These are phyloP conservation scores for Nanorana parkeri DNA, from an alignment of 2,113 vertebrate species.

Conservation along the genomic window DNA sequence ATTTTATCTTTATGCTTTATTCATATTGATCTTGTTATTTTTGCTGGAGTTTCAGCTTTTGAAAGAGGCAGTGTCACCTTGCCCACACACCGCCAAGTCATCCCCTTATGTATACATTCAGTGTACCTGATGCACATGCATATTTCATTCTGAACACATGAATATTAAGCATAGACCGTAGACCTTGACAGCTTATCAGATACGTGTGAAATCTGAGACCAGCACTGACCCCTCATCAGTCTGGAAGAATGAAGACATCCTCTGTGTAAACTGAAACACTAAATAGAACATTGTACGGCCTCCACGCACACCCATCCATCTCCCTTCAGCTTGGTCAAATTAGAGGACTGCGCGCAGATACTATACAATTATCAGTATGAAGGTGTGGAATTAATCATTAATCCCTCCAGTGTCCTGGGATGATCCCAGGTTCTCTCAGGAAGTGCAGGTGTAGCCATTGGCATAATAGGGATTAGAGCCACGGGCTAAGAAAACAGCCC, in stretches of 20 bases:
- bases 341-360: background rate
- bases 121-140: too few relatives aligned
- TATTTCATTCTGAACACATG: too few relatives aligned
- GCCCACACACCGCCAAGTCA: too few relatives aligned
- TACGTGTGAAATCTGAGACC: background rate
- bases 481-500: background rate
- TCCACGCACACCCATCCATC: background rate
- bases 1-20: too few relatives aligned
- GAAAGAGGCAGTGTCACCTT: too few relatives aligned
- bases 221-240: background rate
- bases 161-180: too few relatives aligned
- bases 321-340: background rate
- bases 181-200: too few relatives aligned
- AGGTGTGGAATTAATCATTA: background rate
- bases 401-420: conserved; percentile 11
- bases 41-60: too few relatives aligned
- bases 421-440: conserved; percentile 17
- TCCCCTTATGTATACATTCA: too few relatives aligned
- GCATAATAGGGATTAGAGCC: conserved; percentile 23
- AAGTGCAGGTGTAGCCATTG: conserved; percentile 40
- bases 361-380: conserved; percentile 7
- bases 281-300: background rate
- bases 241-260: background rate
- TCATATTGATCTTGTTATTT: too few relatives aligned
- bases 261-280: background rate